Percentiles rank a stretch among this genome's conserved stretches.
Evolutionary conservation across 2,113 vertebrate genomes (phyloP).

Genomic region (Marcusenius ussheri): DNA sequence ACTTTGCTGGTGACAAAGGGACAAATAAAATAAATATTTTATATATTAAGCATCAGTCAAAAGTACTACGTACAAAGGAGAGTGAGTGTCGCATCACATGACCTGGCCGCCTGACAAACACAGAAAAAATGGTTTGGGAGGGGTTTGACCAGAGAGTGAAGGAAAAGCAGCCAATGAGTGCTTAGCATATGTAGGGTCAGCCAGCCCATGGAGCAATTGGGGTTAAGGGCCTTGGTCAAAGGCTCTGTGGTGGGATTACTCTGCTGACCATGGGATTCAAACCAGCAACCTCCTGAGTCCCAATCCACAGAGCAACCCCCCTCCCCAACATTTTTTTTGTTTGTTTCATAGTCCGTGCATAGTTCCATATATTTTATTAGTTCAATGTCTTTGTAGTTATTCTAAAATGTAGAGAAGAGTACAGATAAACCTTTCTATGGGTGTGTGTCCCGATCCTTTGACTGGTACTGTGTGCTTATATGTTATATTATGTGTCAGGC

Average conservation of each 20-base stretch:
- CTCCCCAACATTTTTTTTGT: too few species aligned
- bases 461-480: not conserved
- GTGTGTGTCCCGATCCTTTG: not conserved
- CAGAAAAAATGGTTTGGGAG: not conserved
- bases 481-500: not conserved
- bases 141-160: not conserved
- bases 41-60: not conserved
- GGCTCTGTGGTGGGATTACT: too few species aligned
- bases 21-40: not conserved
- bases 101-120: not conserved
- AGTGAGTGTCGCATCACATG: not conserved
- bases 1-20: not conserved
- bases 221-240: too few species aligned
- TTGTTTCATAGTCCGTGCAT: not conserved
- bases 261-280: too few species aligned
- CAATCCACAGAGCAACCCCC: not conserved
- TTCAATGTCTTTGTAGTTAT: not conserved
- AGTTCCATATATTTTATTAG: not conserved
- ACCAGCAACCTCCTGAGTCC: not conserved
- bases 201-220: too few species aligned
- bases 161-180: not conserved
- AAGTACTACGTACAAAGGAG: not conserved
- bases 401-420: not conserved
- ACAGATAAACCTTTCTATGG: not conserved
- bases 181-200: too few species aligned